phyloP scores from a whole-genome alignment of 1,140 invertebrate genomes.

The Scaptomyza hsui region DNA sequence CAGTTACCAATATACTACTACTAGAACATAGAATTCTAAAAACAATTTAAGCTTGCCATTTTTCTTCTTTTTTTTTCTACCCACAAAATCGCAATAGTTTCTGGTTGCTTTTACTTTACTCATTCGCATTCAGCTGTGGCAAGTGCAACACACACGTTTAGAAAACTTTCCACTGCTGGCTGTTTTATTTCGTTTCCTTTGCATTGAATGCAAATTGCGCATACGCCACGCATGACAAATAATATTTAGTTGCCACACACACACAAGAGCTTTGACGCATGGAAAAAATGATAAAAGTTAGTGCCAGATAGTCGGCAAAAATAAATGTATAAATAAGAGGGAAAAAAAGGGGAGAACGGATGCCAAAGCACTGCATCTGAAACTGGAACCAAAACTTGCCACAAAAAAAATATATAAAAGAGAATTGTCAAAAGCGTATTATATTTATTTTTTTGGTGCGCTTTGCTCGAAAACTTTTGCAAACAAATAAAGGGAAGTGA shows the following conservation, averaged over 20 bases:
- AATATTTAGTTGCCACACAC: conserved; percentile 5
- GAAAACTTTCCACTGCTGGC: conserved; percentile 40
- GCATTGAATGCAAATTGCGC: conserved; percentile 56
- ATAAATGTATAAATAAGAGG: too few species aligned
- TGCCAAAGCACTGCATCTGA: neutral
- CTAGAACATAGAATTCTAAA: neutral
- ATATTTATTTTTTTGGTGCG: neutral
- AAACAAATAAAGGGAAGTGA: conserved; percentile 16
- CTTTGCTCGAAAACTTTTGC: conserved; percentile 14
- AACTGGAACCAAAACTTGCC: conserved; percentile 21
- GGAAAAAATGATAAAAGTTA: conserved; percentile 27
- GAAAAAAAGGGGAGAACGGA: neutral
- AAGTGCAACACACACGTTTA: conserved; percentile 35
- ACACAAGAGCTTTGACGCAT: neutral
- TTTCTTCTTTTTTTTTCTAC: neutral
- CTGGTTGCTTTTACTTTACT: conserved; percentile 19
- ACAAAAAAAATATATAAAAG: conserved; percentile 2
- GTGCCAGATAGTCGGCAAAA: conserved; percentile 18
- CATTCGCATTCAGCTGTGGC: conserved; percentile 6
- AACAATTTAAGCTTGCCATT: neutral
- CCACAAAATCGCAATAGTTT: conserved; percentile 9
- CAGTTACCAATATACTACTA: conserved; percentile 9
- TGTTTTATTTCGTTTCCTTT: neutral
- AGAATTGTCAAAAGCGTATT: conserved; percentile 18
- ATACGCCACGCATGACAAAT: conserved; percentile 62